A percentile compares a stretch with the other conserved stretches of the same genome.
Conservation (phyloP, 2,888 invertebrate genomes). For the Rotaria socialis region DNA sequence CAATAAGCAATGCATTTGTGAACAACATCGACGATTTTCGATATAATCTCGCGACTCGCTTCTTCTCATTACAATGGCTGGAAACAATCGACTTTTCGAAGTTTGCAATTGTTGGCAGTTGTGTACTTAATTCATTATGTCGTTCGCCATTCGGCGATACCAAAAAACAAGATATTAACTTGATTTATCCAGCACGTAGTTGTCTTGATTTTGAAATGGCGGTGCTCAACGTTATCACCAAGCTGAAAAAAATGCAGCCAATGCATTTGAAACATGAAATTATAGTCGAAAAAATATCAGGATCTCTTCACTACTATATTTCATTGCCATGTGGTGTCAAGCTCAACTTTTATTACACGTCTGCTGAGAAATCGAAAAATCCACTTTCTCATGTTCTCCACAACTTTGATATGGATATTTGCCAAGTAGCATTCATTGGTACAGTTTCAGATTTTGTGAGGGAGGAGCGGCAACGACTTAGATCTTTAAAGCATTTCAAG, state of each 20-base stretch:
- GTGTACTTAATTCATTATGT: background rate
- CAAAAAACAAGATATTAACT: background rate
- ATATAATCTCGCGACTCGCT: background rate
- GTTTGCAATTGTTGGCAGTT: background rate
- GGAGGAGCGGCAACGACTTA: too few species aligned
- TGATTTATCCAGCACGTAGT: background rate
- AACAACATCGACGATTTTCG: background rate
- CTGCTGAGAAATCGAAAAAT: background rate
- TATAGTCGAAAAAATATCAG: background rate
- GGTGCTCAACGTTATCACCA: background rate
- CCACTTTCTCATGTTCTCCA: background rate
- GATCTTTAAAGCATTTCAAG: too few species aligned
- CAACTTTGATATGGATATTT: slow-evolving; percentile 24
- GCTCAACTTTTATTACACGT: background rate
- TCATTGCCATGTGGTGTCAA: background rate
- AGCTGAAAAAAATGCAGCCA: background rate
- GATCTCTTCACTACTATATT: background rate
- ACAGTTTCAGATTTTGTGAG: background rate
- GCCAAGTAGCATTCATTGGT: slow-evolving; percentile 18
- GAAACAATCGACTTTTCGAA: slow-evolving; percentile 3
- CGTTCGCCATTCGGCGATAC: background rate
- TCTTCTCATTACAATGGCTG: background rate
- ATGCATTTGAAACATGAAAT: background rate
- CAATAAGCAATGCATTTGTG: background rate
- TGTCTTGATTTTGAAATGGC: background rate